Evolutionary conservation across 2,888 invertebrate genomes (phyloP).

Genomic region (Magallana nippona): DNA sequence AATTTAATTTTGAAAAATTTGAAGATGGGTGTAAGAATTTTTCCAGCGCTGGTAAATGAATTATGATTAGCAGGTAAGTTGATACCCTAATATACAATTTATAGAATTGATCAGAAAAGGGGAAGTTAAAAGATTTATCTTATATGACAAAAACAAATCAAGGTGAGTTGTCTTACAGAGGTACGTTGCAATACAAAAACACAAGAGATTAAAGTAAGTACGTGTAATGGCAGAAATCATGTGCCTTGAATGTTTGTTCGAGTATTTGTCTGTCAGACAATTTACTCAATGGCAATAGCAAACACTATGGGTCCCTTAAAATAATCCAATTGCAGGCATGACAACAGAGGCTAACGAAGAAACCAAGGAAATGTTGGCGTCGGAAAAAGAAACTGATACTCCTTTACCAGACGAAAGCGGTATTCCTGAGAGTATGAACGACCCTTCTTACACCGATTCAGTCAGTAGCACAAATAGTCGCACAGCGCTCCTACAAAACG

Average conservation of each 20-base stretch:
- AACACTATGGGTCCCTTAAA: neutral
- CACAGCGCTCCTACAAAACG: slow-evolving; percentile 42
- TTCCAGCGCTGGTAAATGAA: no score
- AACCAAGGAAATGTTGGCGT: neutral
- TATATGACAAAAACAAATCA: no score
- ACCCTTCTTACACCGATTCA: slow-evolving; percentile 48
- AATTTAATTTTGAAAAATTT: no score
- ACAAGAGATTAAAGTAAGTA: neutral
- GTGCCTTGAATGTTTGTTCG: neutral
- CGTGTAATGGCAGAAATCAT: neutral
- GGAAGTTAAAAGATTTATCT: no score
- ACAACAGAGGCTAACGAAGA: neutral
- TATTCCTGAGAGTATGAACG: slow-evolving; percentile 41
- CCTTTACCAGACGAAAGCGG: neutral
- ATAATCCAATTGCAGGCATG: slow-evolving; percentile 4
- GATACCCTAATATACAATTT: no score
- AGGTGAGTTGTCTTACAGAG: no score
- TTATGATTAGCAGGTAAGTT: no score
- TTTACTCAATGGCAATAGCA: neutral
- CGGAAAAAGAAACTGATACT: neutral
- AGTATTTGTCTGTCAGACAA: neutral
- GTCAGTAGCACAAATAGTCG: slow-evolving; percentile 46
- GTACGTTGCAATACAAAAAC: no score
- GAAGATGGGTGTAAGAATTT: no score
- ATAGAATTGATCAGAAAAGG: no score